Conservation (phyloP, 1,140 invertebrate species). For the Neodiprion fabricii region DNA sequence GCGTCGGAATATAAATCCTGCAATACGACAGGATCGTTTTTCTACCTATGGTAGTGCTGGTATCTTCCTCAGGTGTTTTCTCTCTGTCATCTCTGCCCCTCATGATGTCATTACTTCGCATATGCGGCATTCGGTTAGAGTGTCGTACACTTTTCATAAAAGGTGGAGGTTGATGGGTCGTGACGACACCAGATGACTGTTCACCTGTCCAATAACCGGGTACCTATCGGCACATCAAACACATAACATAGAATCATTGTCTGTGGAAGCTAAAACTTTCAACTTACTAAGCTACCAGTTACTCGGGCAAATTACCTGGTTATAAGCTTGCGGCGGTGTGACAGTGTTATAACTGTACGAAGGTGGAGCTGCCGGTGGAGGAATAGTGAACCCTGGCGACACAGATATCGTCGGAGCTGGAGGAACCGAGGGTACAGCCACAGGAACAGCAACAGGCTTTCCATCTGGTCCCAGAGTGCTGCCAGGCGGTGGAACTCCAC, state of each 20-base stretch:
- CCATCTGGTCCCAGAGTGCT: slow-evolving; percentile 54
- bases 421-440: slow-evolving; percentile 48
- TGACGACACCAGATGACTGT: slow-evolving; percentile 37
- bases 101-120: slow-evolving; percentile 44
- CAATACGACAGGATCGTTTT: no score
- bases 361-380: slow-evolving; percentile 52
- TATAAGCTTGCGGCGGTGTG: slow-evolving; percentile 49
- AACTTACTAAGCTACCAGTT: slow-evolving; percentile 19
- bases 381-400: slow-evolving; percentile 45
- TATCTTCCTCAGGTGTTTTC: slow-evolving; percentile 57
- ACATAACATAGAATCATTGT: slow-evolving; percentile 17
- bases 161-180: slow-evolving; percentile 42
- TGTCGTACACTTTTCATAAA: slow-evolving; percentile 53
- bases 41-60: slow-evolving; percentile 55
- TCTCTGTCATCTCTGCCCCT: slow-evolving; percentile 54
- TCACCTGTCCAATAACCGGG: slow-evolving; percentile 57
- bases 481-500: slow-evolving; percentile 51
- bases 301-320: slow-evolving; percentile 39
- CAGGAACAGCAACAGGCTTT: slow-evolving; percentile 55
- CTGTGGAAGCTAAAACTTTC: slow-evolving; percentile 14
- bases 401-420: slow-evolving; percentile 56
- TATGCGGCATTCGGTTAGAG: slow-evolving; percentile 42
- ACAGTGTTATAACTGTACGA: slow-evolving; percentile 57
- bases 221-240: slow-evolving; percentile 33
- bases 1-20: no score